Conservation (phyloP, 2,113 vertebrate species). For the Elgaria multicarinata region DNA sequence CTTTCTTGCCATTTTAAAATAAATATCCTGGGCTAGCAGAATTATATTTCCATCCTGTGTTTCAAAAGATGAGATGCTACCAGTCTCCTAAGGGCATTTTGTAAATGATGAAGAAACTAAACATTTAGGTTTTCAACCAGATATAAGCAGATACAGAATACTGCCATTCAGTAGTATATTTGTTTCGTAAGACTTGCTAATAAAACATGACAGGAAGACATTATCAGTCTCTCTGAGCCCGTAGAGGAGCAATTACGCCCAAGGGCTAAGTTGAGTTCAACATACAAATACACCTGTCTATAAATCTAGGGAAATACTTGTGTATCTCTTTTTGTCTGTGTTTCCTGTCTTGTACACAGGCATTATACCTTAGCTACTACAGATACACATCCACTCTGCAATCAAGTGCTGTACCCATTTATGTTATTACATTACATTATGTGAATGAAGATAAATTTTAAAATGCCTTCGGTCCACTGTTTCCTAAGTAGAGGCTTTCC, state of each 20-base stretch:
- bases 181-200: conserved; percentile 34
- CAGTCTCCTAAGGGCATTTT: not conserved
- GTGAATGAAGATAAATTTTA: not conserved
- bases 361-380: not conserved
- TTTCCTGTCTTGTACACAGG: conserved; percentile 8
- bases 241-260: conserved; percentile 26
- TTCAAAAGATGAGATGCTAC: not conserved
- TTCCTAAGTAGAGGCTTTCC: not conserved
- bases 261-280: conserved; percentile 27
- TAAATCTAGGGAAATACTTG: not conserved
- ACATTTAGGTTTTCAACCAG: conserved; percentile 14
- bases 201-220: conserved; percentile 25
- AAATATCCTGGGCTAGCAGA: conserved; percentile 21
- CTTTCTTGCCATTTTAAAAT: not conserved
- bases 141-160: not conserved
- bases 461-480: not conserved
- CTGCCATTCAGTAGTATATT: not conserved
- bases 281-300: conserved; percentile 6
- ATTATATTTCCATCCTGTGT: not conserved
- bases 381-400: not conserved
- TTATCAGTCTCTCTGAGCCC: not conserved
- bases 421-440: not conserved
- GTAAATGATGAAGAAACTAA: conserved; percentile 21
- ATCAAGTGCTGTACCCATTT: not conserved
- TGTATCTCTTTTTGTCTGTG: conserved; percentile 15